These are phyloP conservation scores for Cettia cetti DNA, from an alignment of 2,113 vertebrate genomes.

Conservation along the genomic window DNA sequence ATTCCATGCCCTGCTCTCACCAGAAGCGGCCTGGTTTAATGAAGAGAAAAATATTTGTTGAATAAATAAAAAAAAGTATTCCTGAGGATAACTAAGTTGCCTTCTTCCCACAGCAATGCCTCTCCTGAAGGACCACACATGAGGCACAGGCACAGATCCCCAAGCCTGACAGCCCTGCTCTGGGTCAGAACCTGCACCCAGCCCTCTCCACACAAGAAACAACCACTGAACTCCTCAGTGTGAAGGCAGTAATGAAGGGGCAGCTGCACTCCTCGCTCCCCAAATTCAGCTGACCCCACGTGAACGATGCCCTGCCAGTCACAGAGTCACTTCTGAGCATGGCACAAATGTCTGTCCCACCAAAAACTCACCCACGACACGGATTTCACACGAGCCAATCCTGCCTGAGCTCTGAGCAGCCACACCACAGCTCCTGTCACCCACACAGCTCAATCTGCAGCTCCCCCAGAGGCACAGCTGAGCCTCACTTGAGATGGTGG, in stretches of 20 bases:
- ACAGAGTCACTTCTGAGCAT: accelerated
- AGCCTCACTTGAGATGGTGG: accelerated
- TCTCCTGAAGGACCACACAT: background rate
- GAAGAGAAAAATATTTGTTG: background rate
- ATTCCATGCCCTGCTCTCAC: background rate
- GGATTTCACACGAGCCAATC: accelerated
- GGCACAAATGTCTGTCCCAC: background rate
- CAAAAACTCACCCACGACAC: accelerated
- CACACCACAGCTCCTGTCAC: background rate
- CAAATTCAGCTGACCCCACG: background rate
- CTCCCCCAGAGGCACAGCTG: background rate
- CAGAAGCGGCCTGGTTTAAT: background rate
- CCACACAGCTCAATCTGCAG: background rate
- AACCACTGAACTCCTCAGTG: accelerated
- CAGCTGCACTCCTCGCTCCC: accelerated
- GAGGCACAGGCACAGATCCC: background rate
- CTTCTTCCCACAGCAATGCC: background rate
- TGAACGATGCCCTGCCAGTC: accelerated
- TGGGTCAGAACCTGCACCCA: accelerated
- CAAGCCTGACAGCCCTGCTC: background rate
- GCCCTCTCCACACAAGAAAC: background rate
- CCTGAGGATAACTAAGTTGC: background rate
- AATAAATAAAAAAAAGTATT: background rate
- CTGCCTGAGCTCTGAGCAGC: background rate
- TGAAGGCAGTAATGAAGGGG: accelerated